phyloP scores from a whole-genome alignment of 2,888 invertebrate species.

The Clanis bilineata region DNA sequence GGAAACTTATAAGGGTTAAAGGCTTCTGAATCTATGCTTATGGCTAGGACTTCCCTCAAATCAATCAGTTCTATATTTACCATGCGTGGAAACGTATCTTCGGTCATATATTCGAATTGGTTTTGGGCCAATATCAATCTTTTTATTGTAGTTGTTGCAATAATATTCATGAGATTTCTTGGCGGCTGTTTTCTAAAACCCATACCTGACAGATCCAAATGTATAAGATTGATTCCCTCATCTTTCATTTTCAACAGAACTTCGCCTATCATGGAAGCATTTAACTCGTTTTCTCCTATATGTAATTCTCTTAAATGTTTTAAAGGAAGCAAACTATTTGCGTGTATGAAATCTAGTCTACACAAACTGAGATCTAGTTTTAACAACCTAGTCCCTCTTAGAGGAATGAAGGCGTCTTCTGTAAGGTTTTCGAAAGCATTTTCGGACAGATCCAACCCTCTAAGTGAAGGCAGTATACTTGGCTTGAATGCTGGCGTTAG shows the following conservation, averaged over 20 bases:
- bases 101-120: constrained; percentile 78
- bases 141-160: constrained; percentile 75
- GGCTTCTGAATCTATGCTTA: constrained; percentile 69
- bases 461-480: constrained; percentile 67
- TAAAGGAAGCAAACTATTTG: constrained; percentile 72
- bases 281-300: constrained; percentile 80
- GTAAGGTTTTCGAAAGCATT: constrained; percentile 73
- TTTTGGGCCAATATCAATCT: constrained; percentile 75
- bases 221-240: constrained; percentile 61
- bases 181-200: constrained; percentile 80
- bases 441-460: constrained; percentile 76
- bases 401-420: constrained; percentile 65
- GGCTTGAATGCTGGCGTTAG: constrained; percentile 68
- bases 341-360: constrained; percentile 77
- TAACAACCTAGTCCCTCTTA: constrained; percentile 66
- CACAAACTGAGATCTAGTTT: constrained; percentile 78
- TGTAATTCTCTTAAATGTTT: constrained; percentile 66
- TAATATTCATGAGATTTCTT: constrained; percentile 64
- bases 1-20: constrained; percentile 74
- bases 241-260: constrained; percentile 60
- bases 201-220: constrained; percentile 76
- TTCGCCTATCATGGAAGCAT: constrained; percentile 60
- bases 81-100: constrained; percentile 80
- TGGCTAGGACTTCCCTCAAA: constrained; percentile 75
- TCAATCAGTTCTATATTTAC: constrained; percentile 78